Conservation (phyloP, 2,113 vertebrate species). For the Typhlomys cinereus region DNA sequence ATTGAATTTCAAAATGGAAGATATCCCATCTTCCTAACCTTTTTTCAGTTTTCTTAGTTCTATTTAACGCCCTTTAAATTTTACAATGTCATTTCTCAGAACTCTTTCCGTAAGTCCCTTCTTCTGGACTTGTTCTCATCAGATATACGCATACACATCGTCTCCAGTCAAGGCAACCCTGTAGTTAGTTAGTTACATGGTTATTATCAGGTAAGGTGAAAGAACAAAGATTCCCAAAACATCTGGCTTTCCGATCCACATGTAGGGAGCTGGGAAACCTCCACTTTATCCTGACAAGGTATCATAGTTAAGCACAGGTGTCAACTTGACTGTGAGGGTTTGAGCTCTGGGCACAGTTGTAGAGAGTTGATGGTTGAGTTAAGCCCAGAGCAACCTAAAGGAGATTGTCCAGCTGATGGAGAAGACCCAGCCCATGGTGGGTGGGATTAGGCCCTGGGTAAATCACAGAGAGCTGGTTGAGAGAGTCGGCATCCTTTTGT, state of each 20-base stretch:
- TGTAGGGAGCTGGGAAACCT: neutral
- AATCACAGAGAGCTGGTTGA: no score
- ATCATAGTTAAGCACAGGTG: no score
- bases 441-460: no score
- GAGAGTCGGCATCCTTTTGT: no score
- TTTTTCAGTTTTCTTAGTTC: neutral
- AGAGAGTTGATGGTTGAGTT: no score
- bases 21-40: neutral
- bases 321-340: no score
- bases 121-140: neutral
- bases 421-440: no score
- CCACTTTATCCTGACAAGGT: neutral
- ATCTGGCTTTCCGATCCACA: neutral
- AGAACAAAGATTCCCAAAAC: neutral
- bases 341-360: no score
- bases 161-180: neutral
- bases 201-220: constrained; percentile 13
- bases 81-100: neutral
- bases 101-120: neutral
- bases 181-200: neutral
- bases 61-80: neutral
- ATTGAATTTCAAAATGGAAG: neutral
- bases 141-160: neutral
- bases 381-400: no score
- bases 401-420: no score